These are phyloP conservation scores for Neoitamus cyanurus DNA, from an alignment of 2,888 invertebrate species.

Conservation along the genomic window DNA sequence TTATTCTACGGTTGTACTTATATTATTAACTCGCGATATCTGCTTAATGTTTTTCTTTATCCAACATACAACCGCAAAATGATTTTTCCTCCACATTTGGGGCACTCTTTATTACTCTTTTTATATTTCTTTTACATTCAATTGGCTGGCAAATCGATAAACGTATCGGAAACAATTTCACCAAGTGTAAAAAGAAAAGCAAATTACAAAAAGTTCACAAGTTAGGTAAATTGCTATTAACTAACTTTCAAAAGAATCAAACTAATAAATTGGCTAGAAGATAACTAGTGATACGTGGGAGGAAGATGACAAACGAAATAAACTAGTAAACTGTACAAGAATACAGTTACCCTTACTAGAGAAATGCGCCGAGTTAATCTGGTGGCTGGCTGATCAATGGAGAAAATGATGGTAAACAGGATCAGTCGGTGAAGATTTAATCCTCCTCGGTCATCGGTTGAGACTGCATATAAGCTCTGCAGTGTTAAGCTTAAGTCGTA, in stretches of 20 bases:
- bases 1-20: too few relatives aligned
- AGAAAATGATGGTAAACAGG: background rate
- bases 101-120: conserved; percentile 18
- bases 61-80: too few relatives aligned
- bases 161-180: background rate
- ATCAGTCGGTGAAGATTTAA: background rate
- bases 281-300: background rate
- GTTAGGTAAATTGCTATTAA: background rate
- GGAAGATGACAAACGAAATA: background rate
- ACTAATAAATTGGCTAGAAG: background rate
- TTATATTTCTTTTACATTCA: background rate
- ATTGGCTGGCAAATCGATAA: background rate
- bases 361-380: background rate
- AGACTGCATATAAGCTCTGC: background rate
- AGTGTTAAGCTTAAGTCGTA: background rate
- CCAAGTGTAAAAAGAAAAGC: background rate
- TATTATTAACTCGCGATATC: too few relatives aligned
- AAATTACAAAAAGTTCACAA: background rate
- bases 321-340: too few relatives aligned
- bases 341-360: background rate
- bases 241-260: background rate
- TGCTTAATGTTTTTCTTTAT: too few relatives aligned
- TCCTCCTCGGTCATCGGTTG: background rate
- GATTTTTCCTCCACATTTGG: too few relatives aligned
- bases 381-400: background rate